Base-by-base conservation (phyloP, 1,140 invertebrate genomes). In the Grapholita molesta region DNA sequence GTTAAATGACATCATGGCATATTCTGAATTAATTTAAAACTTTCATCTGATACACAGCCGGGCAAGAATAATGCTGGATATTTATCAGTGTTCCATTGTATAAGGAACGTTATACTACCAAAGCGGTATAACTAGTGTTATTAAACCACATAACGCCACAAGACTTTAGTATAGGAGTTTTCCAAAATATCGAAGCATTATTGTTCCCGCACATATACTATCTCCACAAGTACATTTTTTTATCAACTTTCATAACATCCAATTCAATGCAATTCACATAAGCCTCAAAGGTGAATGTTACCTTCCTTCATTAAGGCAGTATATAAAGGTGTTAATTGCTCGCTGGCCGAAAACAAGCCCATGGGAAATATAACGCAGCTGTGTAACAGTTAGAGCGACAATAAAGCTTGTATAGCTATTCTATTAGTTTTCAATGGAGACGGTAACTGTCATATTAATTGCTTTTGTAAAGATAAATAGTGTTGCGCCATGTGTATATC, bases 241-340 rank as follows among this genome's bases (percentile, higher is more conserved):
- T n/a, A 38, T 38, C n/a, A 38, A 38, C n/a, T 38, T 8, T n/a
- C 5, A 15, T 38, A n/a, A n/a, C 15, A 15, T n/a, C n/a, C 5
- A 48, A 6, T 42, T 42, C 6, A 9, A 48, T 18, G 8, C n/a
- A 21, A 8, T 7, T 48, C 15, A 48, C 21, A 48, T 18, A 18
- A 21, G 2, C 18, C 1, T 28, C 55, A 32, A n/a, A 61, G 55
- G 55, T 61, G 55, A 61, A 61, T 25, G 55, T 21, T 15, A n/a
- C 55, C 7, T 5, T 61, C 24, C 8, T 61, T 32, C 25, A 25
- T 15, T 61, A 61, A 61, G 55, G 6, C 12, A 32, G 24, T 61
- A 28, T 61, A 32, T 11, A 32, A 61, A 61, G 55, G 55, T 61
- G 55, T 61, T 61, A 61, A 61, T 61, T 61, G 55, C 18, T 28